These are phyloP conservation scores for Notarius lentiginosus DNA, from an alignment of 2,113 vertebrate species.

Conservation along the genomic window DNA sequence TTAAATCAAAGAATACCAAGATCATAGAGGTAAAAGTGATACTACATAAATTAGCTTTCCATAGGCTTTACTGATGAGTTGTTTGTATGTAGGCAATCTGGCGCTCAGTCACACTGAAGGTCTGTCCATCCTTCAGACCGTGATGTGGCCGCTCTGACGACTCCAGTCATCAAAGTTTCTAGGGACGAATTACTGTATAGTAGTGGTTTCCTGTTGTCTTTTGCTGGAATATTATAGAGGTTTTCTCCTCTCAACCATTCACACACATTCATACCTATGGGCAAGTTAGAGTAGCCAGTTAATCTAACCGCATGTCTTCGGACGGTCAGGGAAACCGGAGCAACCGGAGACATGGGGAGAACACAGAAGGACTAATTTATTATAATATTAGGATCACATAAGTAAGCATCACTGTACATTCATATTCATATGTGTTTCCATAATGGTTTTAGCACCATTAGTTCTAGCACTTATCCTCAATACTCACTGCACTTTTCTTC, in stretches of 20 bases:
- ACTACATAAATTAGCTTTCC: background rate
- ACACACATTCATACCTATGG: too few species aligned
- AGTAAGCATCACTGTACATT: background rate
- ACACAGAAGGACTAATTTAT: background rate
- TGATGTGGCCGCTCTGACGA: too few species aligned
- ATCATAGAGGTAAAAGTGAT: slow-evolving; percentile 12
- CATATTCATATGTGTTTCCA: background rate
- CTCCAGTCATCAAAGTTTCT: too few species aligned
- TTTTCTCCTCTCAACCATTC: too few species aligned
- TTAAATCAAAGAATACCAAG: background rate
- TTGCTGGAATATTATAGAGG: too few species aligned
- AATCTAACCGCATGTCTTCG: too few species aligned
- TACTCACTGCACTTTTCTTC: slow-evolving; percentile 1
- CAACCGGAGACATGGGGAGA: too few species aligned
- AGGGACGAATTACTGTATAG: too few species aligned
- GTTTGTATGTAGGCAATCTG: background rate
- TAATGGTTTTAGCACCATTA: background rate
- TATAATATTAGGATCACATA: background rate
- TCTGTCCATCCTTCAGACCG: too few species aligned
- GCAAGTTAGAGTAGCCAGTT: too few species aligned
- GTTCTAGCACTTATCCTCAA: background rate
- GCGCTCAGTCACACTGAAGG: background rate
- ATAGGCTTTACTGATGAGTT: background rate
- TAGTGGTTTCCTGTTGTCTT: too few species aligned
- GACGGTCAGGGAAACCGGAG: too few species aligned